A percentile compares a stretch with the other conserved stretches of the same genome.
Evolutionary conservation across 2,797 vertebrate species (phyloP).

Genomic region (Euthynnus affinis): DNA sequence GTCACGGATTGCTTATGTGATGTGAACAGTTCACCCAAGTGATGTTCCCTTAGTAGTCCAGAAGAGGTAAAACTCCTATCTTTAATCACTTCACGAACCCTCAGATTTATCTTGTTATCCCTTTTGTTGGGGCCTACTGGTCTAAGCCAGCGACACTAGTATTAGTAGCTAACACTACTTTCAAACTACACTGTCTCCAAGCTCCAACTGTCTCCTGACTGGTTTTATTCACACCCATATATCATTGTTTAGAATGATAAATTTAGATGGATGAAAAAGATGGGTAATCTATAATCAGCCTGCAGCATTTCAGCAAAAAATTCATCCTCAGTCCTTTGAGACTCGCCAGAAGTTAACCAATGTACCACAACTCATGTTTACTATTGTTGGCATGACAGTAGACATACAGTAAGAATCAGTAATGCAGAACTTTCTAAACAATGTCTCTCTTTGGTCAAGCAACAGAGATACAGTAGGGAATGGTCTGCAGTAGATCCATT

Average conservation of each 20-base stretch:
- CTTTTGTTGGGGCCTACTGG: too few species aligned
- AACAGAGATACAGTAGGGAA: background rate
- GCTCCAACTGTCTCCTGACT: background rate
- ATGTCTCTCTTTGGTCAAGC: background rate
- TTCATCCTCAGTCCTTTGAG: too few species aligned
- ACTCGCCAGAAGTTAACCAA: background rate
- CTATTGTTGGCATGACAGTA: background rate
- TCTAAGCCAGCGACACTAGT: too few species aligned
- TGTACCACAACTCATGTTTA: background rate
- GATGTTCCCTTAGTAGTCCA: too few species aligned
- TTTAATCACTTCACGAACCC: background rate
- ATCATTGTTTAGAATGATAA: background rate
- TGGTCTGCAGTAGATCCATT: conserved; percentile 17
- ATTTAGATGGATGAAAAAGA: background rate
- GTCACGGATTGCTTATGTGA: too few species aligned
- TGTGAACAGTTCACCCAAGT: too few species aligned
- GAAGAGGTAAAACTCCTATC: background rate
- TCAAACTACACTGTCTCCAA: too few species aligned
- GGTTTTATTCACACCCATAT: background rate
- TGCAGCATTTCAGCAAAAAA: conserved; percentile 1
- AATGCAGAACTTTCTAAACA: background rate
- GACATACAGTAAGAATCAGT: background rate
- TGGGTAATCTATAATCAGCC: background rate
- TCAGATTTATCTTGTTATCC: too few species aligned
- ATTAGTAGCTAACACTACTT: background rate